Conservation (phyloP, 2,797 vertebrate species). For the Staurois parvus region DNA sequence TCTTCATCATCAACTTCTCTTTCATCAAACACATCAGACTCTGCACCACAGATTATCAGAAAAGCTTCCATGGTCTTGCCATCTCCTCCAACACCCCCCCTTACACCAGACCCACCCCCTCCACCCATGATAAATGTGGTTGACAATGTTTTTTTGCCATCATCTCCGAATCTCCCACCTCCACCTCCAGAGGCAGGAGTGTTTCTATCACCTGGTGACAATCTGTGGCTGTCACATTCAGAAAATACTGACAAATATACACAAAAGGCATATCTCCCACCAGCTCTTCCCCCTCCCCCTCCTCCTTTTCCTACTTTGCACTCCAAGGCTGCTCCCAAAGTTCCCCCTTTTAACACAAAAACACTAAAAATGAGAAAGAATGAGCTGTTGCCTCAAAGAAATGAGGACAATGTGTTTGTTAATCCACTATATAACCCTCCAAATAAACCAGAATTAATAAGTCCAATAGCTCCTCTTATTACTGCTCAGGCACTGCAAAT, state of each 20-base stretch:
- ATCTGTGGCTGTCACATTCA: slow-evolving; percentile 70
- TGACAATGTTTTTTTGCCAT: slow-evolving; percentile 67
- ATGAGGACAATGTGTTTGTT: slow-evolving; percentile 62
- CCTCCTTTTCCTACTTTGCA: slow-evolving; percentile 70
- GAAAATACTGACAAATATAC: slow-evolving; percentile 61
- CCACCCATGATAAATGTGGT: slow-evolving; percentile 29
- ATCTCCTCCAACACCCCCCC: slow-evolving; percentile 68
- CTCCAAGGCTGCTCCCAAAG: slow-evolving; percentile 60
- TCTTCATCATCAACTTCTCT: slow-evolving; percentile 97
- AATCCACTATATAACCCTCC: slow-evolving; percentile 60
- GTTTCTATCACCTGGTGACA: slow-evolving; percentile 70
- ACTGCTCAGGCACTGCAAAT: slow-evolving; percentile 89
- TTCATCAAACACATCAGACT: slow-evolving; percentile 93
- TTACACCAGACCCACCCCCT: slow-evolving; percentile 67
- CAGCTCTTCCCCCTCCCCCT: slow-evolving; percentile 53
- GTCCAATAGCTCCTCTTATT: slow-evolving; percentile 84
- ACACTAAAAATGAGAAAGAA: slow-evolving; percentile 72
- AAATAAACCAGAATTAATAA: slow-evolving; percentile 70
- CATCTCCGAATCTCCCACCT: slow-evolving; percentile 83
- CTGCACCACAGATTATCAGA: slow-evolving; percentile 74
- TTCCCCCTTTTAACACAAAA: slow-evolving; percentile 75
- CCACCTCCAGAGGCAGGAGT: slow-evolving; percentile 83
- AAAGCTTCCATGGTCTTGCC: slow-evolving; percentile 64
- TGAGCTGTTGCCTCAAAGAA: slow-evolving; percentile 68
- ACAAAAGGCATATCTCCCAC: slow-evolving; percentile 52